phyloP scores from a whole-genome alignment of 2,113 vertebrate genomes.

The Nycticebus coucang region DNA sequence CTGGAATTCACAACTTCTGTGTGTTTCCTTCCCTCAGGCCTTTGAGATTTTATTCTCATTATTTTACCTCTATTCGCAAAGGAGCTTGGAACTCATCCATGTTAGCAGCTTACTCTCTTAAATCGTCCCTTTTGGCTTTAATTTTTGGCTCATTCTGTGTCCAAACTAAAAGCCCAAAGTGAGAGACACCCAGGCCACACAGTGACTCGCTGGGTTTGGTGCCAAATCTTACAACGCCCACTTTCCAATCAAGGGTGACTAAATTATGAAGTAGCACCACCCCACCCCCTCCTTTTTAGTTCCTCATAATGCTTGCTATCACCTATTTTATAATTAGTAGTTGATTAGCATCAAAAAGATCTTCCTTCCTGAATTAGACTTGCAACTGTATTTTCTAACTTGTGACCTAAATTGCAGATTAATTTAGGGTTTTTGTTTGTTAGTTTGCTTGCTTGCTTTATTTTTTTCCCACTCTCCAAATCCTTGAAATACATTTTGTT shows the following conservation, averaged over 20 bases:
- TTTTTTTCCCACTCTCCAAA: too few relatives aligned
- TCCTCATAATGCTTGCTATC: conserved; percentile 9
- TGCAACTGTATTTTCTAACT: conserved; percentile 35
- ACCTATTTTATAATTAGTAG: conserved; percentile 57
- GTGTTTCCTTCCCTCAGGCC: neutral
- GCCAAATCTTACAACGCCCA: conserved; percentile 53
- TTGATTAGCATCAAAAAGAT: conserved; percentile 54
- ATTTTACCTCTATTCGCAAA: neutral
- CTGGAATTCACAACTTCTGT: neutral
- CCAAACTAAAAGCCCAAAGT: conserved; percentile 57
- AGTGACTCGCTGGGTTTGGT: conserved; percentile 67
- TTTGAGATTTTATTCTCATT: neutral
- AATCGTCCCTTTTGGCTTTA: neutral
- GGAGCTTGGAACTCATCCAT: neutral
- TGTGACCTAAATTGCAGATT: conserved; percentile 46
- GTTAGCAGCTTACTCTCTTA: neutral
- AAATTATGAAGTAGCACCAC: conserved; percentile 54
- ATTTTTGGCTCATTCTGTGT: conserved; percentile 40
- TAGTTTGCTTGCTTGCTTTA: neutral
- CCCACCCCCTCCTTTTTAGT: neutral
- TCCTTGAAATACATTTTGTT: too few relatives aligned
- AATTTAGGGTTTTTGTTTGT: neutral
- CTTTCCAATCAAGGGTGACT: conserved; percentile 68
- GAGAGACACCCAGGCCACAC: conserved; percentile 27
- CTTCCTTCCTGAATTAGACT: conserved; percentile 36